Conservation (phyloP, 2,888 invertebrate genomes). For the Orgyia antiqua region DNA sequence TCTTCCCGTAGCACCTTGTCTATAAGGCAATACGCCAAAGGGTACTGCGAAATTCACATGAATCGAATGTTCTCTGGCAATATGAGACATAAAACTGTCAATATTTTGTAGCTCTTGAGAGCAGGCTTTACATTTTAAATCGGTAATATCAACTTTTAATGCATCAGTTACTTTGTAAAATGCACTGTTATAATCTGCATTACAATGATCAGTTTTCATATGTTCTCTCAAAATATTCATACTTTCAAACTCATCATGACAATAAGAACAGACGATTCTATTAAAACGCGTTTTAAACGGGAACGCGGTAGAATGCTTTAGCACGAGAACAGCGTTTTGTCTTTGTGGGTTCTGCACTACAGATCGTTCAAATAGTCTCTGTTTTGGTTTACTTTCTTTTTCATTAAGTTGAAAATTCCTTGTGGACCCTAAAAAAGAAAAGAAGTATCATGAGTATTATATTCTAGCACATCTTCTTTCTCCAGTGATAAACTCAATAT, state of each 20-base stretch:
- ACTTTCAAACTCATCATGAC: slow-evolving; percentile 64
- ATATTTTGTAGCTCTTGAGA: slow-evolving; percentile 44
- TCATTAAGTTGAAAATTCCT: slow-evolving; percentile 55
- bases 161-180: slow-evolving; percentile 68
- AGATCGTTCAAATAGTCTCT: slow-evolving; percentile 69
- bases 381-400: slow-evolving; percentile 65
- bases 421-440: slow-evolving; percentile 71
- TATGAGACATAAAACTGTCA: slow-evolving; percentile 58
- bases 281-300: slow-evolving; percentile 71
- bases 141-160: slow-evolving; percentile 62
- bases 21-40: slow-evolving; percentile 65
- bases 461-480: slow-evolving; percentile 32
- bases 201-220: slow-evolving; percentile 49
- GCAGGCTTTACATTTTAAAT: slow-evolving; percentile 60
- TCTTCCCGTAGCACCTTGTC: slow-evolving; percentile 49
- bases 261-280: slow-evolving; percentile 66
- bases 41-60: slow-evolving; percentile 60
- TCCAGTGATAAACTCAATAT: no score
- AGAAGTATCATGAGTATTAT: slow-evolving; percentile 62
- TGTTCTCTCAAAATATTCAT: slow-evolving; percentile 62
- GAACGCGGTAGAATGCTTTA: slow-evolving; percentile 63
- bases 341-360: slow-evolving; percentile 70
- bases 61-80: slow-evolving; percentile 52
- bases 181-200: slow-evolving; percentile 63
- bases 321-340: slow-evolving; percentile 63